These are phyloP conservation scores for Corynorhinus townsendii DNA, from an alignment of 2,113 vertebrate genomes.

Conservation along the genomic window DNA sequence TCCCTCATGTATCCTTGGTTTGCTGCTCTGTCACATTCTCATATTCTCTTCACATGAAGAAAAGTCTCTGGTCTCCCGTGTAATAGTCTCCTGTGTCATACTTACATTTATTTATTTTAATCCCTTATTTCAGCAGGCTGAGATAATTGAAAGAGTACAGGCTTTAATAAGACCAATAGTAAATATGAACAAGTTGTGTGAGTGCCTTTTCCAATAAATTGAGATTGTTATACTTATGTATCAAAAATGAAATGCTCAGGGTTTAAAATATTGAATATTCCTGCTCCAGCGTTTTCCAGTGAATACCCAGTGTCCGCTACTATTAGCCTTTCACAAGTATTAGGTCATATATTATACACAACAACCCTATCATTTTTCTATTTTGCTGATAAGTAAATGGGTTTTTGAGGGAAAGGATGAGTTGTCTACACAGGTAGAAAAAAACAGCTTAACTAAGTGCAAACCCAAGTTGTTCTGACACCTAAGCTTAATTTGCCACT, in stretches of 20 bases:
- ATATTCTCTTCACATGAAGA: background rate
- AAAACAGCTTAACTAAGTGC: background rate
- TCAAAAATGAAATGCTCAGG: background rate
- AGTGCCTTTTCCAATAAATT: background rate
- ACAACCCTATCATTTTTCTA: background rate
- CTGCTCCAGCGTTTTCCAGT: background rate
- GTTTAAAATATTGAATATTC: background rate
- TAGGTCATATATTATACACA: background rate
- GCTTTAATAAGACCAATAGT: background rate
- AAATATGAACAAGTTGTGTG: background rate
- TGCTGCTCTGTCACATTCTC: background rate
- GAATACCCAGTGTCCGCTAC: background rate
- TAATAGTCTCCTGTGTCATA: background rate
- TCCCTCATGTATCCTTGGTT: background rate
- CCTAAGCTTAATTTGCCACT: background rate
- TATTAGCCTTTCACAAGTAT: background rate
- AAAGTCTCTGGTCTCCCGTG: background rate
- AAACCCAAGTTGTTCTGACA: background rate
- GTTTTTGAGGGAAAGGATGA: background rate
- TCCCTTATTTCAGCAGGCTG: background rate
- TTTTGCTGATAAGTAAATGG: background rate
- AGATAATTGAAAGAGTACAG: background rate
- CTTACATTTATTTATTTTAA: background rate
- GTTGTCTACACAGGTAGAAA: background rate
- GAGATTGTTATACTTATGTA: background rate